Conservation (phyloP, 2,888 invertebrate genomes). For the Cheilosia pagana region DNA sequence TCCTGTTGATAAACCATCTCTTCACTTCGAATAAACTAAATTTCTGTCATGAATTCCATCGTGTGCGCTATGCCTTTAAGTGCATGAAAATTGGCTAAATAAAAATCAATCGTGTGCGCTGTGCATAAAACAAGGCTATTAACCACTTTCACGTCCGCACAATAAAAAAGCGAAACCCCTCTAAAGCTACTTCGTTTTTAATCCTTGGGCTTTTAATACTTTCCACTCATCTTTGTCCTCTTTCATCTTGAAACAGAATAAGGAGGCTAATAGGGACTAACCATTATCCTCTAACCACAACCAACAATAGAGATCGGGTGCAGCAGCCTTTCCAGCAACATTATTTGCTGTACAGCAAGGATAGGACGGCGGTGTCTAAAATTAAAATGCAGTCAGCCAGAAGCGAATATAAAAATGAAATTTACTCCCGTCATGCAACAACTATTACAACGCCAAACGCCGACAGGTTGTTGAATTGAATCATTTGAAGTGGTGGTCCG, state of each 20-base stretch:
- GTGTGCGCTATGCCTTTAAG: not conserved
- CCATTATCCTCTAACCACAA: slow-evolving; percentile 25
- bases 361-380: slow-evolving; percentile 17
- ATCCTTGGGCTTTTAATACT: slow-evolving; percentile 26
- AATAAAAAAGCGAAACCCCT: not conserved
- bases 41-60: too few species aligned
- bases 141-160: not conserved
- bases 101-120: not conserved
- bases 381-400: slow-evolving; percentile 65
- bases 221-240: slow-evolving; percentile 17
- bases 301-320: slow-evolving; percentile 49
- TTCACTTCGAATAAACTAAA: too few species aligned
- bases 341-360: not conserved
- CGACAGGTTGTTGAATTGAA: slow-evolving; percentile 75
- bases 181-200: slow-evolving; percentile 6
- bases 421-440: slow-evolving; percentile 51
- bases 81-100: not conserved
- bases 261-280: not conserved
- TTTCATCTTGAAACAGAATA: slow-evolving; percentile 27
- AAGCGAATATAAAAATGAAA: slow-evolving; percentile 64
- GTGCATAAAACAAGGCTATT: not conserved
- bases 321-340: not conserved
- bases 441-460: slow-evolving; percentile 60
- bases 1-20: too few species aligned
- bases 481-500: slow-evolving; percentile 63